These are phyloP conservation scores for Chrysocyon brachyurus DNA, from an alignment of 2,797 vertebrate species.

Conservation along the genomic window DNA sequence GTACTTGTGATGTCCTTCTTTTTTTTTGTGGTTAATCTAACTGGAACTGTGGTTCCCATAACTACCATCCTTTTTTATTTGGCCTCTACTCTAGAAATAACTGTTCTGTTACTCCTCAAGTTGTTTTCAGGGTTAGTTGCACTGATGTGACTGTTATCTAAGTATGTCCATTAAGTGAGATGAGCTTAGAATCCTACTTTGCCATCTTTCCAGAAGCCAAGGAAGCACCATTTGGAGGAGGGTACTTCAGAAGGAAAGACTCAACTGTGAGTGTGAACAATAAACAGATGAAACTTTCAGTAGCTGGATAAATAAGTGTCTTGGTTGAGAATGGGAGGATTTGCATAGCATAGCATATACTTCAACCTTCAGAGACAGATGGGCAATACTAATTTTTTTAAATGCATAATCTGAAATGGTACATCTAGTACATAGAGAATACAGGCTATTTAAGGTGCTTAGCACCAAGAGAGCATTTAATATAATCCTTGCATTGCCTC, in stretches of 20 bases:
- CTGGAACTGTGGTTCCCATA: neutral
- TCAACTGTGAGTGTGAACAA: neutral
- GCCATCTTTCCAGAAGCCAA: neutral
- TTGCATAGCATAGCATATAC: neutral
- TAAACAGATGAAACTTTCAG: neutral
- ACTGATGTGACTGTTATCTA: neutral
- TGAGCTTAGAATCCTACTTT: neutral
- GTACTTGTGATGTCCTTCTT: neutral
- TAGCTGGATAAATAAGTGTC: neutral
- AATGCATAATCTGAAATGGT: conserved; percentile 30
- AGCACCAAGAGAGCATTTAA: neutral
- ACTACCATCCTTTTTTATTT: neutral
- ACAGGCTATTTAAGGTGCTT: neutral
- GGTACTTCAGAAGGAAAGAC: neutral
- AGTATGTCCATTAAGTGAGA: neutral
- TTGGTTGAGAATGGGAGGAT: neutral
- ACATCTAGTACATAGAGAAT: neutral
- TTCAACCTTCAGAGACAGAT: neutral
- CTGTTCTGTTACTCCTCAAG: neutral
- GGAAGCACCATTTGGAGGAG: neutral
- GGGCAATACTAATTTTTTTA: conserved; percentile 6
- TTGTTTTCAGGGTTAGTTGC: neutral
- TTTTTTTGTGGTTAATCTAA: neutral
- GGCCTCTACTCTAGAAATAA: neutral
- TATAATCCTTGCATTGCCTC: neutral